Evolutionary conservation across 2,113 vertebrate species (phyloP), one percentile per base, ranked within the genome.

Genomic region (Stigmatopora argus): DNA sequence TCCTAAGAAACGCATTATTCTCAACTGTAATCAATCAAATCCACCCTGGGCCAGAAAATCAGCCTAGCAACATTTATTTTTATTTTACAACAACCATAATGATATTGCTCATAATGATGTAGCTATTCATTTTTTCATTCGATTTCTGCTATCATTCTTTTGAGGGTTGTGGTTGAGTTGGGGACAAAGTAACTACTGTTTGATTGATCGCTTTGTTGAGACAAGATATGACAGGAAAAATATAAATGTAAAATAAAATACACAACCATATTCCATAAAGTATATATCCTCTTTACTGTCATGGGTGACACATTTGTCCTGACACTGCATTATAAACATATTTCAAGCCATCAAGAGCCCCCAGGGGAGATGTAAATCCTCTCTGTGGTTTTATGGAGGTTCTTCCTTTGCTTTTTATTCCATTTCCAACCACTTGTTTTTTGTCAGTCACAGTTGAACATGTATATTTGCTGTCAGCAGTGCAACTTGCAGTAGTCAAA

Each of bases 251-350:
- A 41, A 41, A 41, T 41, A 41, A 41, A 41, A 41, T 41, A 41
- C 9, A 41, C 9, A 31, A 31, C 0, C 38, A 41, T 41, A 41
- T 41, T 41, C 38, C 38, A 41, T 41, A 41, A 7, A 41, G 38
- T 10, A 41, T 10, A 41, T 41, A 41, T 41, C 38, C 38, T 41
- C 38, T 41, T 41, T 10, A 10, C 38, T 10, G 38, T 41, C 38
- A 79, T 82, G 71, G 64, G 52, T 70, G 72, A 70, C 63, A 68
- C 55, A 52, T 17, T 70, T 34, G 21, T 69, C 41, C 72, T 55
- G 62, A 71, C 52, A 17, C 19, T 35, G 15, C 31, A 61, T 70
- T 62, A 31, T 31, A 31, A 31, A 31, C 26, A 31, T 31, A 55
- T 74, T 73, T 80, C 49, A 74, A 66, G 69, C 65, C 73, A 63